phyloP scores from a whole-genome alignment of 1,140 invertebrate genomes.

The Ostrea edulis region DNA sequence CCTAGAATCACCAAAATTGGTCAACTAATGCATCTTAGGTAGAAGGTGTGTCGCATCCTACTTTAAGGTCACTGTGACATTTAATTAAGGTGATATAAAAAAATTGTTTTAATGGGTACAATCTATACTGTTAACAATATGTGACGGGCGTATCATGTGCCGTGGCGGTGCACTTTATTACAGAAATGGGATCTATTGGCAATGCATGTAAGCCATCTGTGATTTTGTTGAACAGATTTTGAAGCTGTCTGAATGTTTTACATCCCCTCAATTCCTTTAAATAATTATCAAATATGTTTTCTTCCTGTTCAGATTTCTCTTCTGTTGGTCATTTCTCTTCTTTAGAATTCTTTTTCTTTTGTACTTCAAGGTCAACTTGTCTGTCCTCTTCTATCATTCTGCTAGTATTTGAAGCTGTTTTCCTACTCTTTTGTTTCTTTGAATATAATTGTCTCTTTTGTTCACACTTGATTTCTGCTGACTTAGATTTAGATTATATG shows the following conservation, averaged over 20 bases:
- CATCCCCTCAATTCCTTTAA: background rate
- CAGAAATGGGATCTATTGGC: background rate
- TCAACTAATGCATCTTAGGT: too few species aligned
- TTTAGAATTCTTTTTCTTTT: conserved; percentile 32
- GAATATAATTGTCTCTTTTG: background rate
- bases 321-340: background rate
- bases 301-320: background rate
- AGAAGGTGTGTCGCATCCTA: too few species aligned
- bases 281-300: background rate
- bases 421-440: background rate
- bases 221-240: background rate
- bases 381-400: background rate
- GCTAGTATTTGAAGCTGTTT: conserved; percentile 6
- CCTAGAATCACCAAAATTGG: too few species aligned
- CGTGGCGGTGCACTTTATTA: too few species aligned
- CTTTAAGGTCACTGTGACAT: too few species aligned
- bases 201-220: background rate
- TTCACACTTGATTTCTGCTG: conserved; percentile 11
- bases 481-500: background rate
- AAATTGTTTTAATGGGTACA: too few species aligned
- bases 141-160: too few species aligned
- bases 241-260: background rate
- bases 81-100: too few species aligned
- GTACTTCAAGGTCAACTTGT: background rate
- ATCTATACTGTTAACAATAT: too few species aligned